Evolutionary conservation across 92 coral and sea anemone genomes (phyloP).

Genomic region (Palythoa caribaeorum): DNA sequence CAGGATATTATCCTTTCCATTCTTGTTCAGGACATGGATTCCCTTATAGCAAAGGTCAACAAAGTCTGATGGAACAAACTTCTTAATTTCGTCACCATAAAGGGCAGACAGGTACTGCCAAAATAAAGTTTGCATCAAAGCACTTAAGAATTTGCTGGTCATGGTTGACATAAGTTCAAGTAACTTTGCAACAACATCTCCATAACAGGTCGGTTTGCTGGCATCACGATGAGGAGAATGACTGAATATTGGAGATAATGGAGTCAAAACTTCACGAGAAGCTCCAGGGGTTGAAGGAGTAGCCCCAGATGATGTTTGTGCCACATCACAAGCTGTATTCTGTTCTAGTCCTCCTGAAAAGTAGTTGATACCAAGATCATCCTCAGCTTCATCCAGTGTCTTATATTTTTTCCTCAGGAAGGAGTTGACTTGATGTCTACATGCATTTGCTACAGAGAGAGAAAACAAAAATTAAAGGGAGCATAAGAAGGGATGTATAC

Average conservation of each 20-base stretch:
- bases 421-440: neutral
- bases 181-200: too few relatives aligned
- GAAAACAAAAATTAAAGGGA: too few relatives aligned
- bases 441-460: neutral
- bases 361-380: neutral
- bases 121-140: neutral
- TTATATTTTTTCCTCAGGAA: neutral
- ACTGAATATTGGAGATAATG: too few relatives aligned
- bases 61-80: constrained; percentile 41
- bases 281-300: too few relatives aligned
- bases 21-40: constrained; percentile 34
- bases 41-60: constrained; percentile 26
- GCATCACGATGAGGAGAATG: too few relatives aligned
- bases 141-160: neutral
- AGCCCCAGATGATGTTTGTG: too few relatives aligned
- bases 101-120: neutral
- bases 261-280: too few relatives aligned
- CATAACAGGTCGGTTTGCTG: too few relatives aligned
- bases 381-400: neutral
- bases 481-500: neutral
- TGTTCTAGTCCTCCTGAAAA: too few relatives aligned
- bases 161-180: too few relatives aligned
- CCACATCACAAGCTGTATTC: too few relatives aligned
- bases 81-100: constrained; percentile 4
- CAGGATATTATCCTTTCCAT: constrained; percentile 48